Evolutionary conservation across 1,140 invertebrate species (phyloP).

Genomic region (Drosophila pectinifera): DNA sequence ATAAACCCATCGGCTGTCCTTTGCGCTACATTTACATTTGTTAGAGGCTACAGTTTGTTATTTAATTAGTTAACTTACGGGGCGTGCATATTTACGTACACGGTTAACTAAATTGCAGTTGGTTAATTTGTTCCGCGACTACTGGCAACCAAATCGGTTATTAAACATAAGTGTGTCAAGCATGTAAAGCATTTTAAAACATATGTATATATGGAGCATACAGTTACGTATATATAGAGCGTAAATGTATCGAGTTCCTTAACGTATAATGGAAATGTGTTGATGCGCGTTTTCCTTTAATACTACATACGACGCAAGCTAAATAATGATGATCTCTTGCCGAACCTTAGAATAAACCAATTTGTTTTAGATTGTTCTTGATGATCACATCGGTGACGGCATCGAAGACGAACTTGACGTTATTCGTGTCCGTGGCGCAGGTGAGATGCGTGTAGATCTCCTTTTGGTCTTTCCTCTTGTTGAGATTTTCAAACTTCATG

Average conservation of each 20-base stretch:
- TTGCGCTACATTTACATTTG: slow-evolving; percentile 63
- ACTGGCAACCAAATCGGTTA: slow-evolving; percentile 80
- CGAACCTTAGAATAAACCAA: slow-evolving; percentile 88
- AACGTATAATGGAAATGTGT: slow-evolving; percentile 75
- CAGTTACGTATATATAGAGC: slow-evolving; percentile 22
- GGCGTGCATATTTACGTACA: slow-evolving; percentile 41
- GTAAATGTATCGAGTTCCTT: slow-evolving; percentile 54
- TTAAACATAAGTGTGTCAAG: slow-evolving; percentile 49
- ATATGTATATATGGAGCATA: slow-evolving; percentile 52
- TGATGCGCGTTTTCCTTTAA: slow-evolving; percentile 66
- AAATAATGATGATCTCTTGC: slow-evolving; percentile 39
- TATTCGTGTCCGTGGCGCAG: slow-evolving; percentile 96
- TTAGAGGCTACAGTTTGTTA: slow-evolving; percentile 42
- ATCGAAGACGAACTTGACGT: slow-evolving; percentile 97
- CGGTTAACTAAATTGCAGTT: slow-evolving; percentile 66
- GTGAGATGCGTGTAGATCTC: slow-evolving; percentile 97
- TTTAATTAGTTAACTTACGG: slow-evolving; percentile 69
- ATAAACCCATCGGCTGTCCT: slow-evolving; percentile 42
- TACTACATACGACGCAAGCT: slow-evolving; percentile 66
- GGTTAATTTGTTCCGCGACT: slow-evolving; percentile 68
- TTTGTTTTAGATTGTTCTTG: slow-evolving; percentile 96
- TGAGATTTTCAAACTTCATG: slow-evolving; percentile 95
- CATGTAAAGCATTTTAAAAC: slow-evolving; percentile 63
- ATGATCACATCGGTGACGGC: slow-evolving; percentile 97
- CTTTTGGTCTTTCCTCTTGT: slow-evolving; percentile 94